Evolutionary conservation across 2,888 invertebrate species (phyloP).

Genomic region (Drosophila limbata): DNA sequence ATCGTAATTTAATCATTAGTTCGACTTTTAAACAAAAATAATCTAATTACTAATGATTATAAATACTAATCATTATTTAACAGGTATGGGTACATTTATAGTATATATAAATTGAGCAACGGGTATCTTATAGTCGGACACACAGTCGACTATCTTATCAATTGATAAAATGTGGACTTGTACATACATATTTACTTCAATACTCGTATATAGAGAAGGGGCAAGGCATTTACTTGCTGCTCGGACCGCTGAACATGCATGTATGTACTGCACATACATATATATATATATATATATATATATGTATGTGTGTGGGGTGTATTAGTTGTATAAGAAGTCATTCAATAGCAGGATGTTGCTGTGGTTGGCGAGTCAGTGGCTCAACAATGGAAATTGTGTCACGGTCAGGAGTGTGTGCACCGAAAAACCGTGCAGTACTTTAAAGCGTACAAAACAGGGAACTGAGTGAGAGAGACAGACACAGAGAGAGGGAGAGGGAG

Average conservation of each 20-base stretch:
- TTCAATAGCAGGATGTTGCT: constrained; percentile 33
- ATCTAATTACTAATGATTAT: too few relatives aligned
- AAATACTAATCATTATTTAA: too few relatives aligned
- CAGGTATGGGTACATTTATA: too few relatives aligned
- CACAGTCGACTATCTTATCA: not conserved
- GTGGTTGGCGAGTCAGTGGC: constrained; percentile 29
- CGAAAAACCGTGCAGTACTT: constrained; percentile 50
- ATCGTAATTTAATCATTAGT: too few relatives aligned
- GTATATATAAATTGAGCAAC: not conserved
- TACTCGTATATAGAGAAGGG: not conserved
- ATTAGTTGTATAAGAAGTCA: constrained; percentile 38
- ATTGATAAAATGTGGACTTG: constrained; percentile 26
- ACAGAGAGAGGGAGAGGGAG: constrained; percentile 2
- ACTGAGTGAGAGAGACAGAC: constrained; percentile 2
- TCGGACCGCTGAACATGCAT: not conserved
- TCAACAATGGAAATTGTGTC: constrained; percentile 77
- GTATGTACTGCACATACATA: not conserved
- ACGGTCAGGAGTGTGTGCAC: constrained; percentile 75
- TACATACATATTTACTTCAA: not conserved
- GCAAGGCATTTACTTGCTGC: constrained; percentile 15
- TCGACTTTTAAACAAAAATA: too few relatives aligned
- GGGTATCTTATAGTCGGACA: not conserved
- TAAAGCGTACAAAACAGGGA: constrained; percentile 9
- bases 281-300: not conserved
- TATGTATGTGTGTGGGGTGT: not conserved